Evolutionary conservation across 2,113 vertebrate species (phyloP).

Genomic region (Lophura nycthemera): DNA sequence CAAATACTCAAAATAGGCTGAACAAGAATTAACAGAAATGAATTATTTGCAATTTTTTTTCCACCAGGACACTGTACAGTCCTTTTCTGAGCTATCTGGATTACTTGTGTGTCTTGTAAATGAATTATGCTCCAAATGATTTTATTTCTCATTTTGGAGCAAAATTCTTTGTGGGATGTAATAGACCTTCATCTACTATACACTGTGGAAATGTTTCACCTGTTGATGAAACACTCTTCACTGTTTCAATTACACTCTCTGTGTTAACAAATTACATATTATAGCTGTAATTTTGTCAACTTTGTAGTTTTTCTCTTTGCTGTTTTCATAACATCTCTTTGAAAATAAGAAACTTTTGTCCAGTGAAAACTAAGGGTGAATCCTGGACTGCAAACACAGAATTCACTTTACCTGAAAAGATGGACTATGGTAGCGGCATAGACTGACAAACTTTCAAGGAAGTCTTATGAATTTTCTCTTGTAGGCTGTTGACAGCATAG

Average conservation of each 20-base stretch:
- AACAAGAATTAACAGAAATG: neutral
- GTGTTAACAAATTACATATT: neutral
- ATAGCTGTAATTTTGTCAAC: neutral
- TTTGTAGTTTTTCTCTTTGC: neutral
- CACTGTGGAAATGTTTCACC: neutral
- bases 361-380: neutral
- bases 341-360: neutral
- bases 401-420: neutral
- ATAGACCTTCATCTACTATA: neutral
- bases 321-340: neutral
- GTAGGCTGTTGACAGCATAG: neutral
- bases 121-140: neutral
- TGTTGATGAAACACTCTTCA: neutral
- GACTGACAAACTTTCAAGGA: fast-evolving
- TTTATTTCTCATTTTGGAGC: neutral
- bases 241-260: neutral
- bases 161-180: neutral
- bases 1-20: neutral
- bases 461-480: neutral
- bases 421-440: neutral
- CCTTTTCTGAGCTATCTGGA: neutral
- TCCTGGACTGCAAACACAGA: neutral
- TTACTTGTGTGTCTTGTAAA: neutral
- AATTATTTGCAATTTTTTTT: neutral
- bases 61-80: neutral